Conservation (phyloP, 2,797 vertebrate species). For the Nyctibius grandis region DNA sequence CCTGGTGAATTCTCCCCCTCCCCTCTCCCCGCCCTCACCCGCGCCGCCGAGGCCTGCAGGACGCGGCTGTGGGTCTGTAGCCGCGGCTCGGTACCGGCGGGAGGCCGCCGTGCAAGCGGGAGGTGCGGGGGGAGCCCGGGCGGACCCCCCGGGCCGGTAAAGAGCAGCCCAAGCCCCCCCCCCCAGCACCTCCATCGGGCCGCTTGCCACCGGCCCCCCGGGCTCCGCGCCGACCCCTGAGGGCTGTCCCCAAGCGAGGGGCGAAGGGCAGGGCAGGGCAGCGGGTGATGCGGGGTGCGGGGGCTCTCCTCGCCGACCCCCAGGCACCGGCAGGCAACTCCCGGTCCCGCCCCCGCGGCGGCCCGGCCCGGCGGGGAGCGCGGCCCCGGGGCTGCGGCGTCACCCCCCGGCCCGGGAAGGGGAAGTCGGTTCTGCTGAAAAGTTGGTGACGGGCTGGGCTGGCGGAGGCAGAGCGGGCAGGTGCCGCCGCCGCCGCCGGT, state of each 20-base stretch:
- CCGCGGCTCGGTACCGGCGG: too few species aligned
- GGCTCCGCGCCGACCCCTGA: background rate
- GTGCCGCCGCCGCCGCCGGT: background rate
- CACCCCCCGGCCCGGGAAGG: background rate
- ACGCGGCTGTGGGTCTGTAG: background rate
- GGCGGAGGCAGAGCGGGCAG: background rate
- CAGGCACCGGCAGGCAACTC: background rate
- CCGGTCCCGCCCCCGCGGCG: background rate
- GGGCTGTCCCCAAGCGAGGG: background rate
- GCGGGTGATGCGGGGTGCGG: background rate
- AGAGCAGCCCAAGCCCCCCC: too few species aligned
- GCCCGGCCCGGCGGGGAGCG: background rate
- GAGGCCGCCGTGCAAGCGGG: background rate
- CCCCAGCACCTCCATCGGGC: background rate
- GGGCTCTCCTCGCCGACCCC: background rate
- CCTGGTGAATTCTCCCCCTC: background rate
- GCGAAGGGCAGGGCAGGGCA: background rate
- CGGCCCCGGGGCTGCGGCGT: background rate
- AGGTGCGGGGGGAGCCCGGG: background rate
- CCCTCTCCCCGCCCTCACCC: background rate
- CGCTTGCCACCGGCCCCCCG: too few species aligned
- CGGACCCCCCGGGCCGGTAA: too few species aligned
- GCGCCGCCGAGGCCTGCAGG: background rate
- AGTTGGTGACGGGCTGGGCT: background rate
- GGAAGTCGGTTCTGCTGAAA: conserved; percentile 23